Evolutionary conservation across 1,140 invertebrate genomes (phyloP).

Genomic region (Lucilia cuprina): DNA sequence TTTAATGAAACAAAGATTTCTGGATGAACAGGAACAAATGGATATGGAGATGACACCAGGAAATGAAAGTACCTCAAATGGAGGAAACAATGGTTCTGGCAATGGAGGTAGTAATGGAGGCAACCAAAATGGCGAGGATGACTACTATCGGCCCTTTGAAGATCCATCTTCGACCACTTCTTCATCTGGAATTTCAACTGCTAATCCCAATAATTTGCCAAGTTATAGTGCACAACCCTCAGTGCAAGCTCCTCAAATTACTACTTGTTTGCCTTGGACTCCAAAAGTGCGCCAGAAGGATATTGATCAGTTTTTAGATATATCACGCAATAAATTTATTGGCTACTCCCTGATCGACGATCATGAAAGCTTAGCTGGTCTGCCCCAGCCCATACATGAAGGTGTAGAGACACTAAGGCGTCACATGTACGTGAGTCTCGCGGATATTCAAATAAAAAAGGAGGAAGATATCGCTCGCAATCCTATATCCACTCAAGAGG

Average conservation of each 20-base stretch:
- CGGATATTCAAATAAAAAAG: slow-evolving; percentile 83
- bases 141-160: slow-evolving; percentile 66
- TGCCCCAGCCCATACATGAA: slow-evolving; percentile 95
- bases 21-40: slow-evolving; percentile 84
- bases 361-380: slow-evolving; percentile 85
- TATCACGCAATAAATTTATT: slow-evolving; percentile 92
- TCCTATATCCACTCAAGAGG: slow-evolving; percentile 79
- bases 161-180: slow-evolving; percentile 56
- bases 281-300: slow-evolving; percentile 96
- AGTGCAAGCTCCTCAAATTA: slow-evolving; percentile 54
- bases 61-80: slow-evolving; percentile 47
- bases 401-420: slow-evolving; percentile 88
- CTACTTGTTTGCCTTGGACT: slow-evolving; percentile 81
- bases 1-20: slow-evolving; percentile 83
- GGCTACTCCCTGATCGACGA: slow-evolving; percentile 89
- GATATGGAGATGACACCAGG: slow-evolving; percentile 67
- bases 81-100: slow-evolving; percentile 47
- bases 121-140: slow-evolving; percentile 62
- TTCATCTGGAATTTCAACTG: slow-evolving; percentile 48
- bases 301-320: slow-evolving; percentile 90
- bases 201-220: slow-evolving; percentile 59
- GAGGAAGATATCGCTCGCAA: slow-evolving; percentile 83
- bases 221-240: slow-evolving; percentile 44
- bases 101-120: slow-evolving; percentile 46
- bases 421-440: slow-evolving; percentile 84